Base-by-base conservation (phyloP, 2,888 invertebrate genomes). In the Andrena fulva region DNA sequence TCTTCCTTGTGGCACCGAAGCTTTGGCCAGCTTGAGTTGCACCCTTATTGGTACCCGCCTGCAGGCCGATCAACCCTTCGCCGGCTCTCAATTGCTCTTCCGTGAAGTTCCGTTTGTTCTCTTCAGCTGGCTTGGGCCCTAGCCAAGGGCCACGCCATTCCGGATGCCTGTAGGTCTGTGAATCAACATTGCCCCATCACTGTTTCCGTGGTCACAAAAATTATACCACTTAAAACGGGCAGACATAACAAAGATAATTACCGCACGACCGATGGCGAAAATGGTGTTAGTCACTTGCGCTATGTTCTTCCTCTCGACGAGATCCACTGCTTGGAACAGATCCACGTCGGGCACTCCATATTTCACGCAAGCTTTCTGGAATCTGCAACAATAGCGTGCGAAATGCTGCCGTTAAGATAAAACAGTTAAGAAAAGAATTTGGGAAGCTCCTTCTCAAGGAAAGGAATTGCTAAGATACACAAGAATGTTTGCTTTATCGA, bases 281-380 rank as follows among this genome's bases (percentile, higher is more conserved):
- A 99, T 96, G 69, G 98, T 98, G 90, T 96, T 96, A 70, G 98
- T 97, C 66, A 99, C 98, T 77, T 97, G 96, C 50, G 97, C 96
- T 86, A 99, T 97, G 94, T 99, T 98, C 94, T 98, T 98, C 91
- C 96, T 96, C 93, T 99, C 99, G 96, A 97, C 98, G 35, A 99
- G 95, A 92, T 99, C 99, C 0, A 98, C 98, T 1, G 98, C 97
- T 94, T 98, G 98, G 95, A 98, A 98, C 12, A 97, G 95, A 92
- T 98, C 98, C 0, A 96, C 96, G 88, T 97, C 97, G 6, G 97
- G 96, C 0, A 99, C 97, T 70, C 98, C 99, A 90, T 98, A 97
- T 90, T 95, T 96, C 62, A 96, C 95, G 91, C 97, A 97, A 1
- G 97, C 98, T 87, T 96, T 96, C 90, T 97, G 96, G 93, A 98